A percentile compares a stretch with the other conserved stretches of the same genome.
Evolutionary conservation across 92 coral and sea anemone genomes (phyloP).

Genomic region (Porites rus): DNA sequence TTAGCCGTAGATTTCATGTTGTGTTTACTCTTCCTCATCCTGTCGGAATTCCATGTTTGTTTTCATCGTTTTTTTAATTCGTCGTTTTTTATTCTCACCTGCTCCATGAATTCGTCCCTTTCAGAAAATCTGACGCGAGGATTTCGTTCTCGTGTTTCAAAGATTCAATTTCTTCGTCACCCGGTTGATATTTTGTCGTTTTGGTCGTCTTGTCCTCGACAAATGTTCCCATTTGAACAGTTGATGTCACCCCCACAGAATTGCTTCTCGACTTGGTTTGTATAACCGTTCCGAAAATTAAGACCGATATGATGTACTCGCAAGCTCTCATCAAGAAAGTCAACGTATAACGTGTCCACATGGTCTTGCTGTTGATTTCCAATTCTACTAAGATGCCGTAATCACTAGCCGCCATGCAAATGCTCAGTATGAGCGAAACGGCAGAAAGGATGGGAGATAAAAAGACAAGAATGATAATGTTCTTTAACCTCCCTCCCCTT

Average conservation of each 20-base stretch:
- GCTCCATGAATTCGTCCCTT: too few species aligned
- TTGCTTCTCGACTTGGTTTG: background rate
- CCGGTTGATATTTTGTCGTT: background rate
- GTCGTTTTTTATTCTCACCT: too few species aligned
- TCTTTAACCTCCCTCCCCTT: constrained; percentile 29
- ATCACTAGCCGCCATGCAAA: constrained; percentile 52
- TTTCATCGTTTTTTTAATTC: too few species aligned
- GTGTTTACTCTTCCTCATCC: too few species aligned
- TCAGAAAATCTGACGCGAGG: too few species aligned
- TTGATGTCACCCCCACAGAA: background rate
- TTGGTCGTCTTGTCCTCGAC: background rate
- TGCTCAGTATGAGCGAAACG: constrained; percentile 36
- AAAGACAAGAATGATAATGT: constrained; percentile 10
- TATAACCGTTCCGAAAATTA: background rate
- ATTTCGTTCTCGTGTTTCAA: too few species aligned
- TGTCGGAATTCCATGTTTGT: too few species aligned
- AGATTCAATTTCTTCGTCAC: background rate
- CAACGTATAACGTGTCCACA: background rate
- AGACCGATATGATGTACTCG: background rate
- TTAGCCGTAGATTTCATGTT: too few species aligned
- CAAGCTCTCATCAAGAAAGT: background rate
- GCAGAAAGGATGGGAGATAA: background rate
- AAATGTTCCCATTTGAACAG: background rate
- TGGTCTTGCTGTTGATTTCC: background rate
- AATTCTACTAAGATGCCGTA: constrained; percentile 46